Evolutionary conservation across 2,888 invertebrate genomes (phyloP), one percentile per base, ranked within the genome.

Genomic region (Eueremaeus valkanovi): DNA sequence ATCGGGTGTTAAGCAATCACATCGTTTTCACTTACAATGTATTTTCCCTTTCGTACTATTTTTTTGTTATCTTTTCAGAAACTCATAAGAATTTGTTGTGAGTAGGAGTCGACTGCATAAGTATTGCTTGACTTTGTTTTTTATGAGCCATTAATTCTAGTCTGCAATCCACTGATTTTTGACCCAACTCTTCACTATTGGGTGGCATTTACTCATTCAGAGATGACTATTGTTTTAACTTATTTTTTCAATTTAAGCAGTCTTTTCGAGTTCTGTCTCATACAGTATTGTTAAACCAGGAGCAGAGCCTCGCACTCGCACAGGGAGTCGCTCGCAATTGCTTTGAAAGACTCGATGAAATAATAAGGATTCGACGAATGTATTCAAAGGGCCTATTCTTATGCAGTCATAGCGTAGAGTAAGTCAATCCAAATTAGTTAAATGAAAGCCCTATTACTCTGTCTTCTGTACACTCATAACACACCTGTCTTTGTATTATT

Each of bases 401-500:
- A 29, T 61, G 61, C 21, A 21, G 61, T 61, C 29, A 8, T 61
- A 31, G 16, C 13, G 31, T 27, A 24, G 27, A 5, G 11, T 61
- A 13, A 61, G 61, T 61, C 13, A 61, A 29, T 18, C 27, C 29
- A 61, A 61, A 61, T 61, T 61, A 61, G 27, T 11, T 61, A 24
- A 61, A 61, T 51, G 61, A 61, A 61, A 61, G 33, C 61, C 61
- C 31, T 61, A 61, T 61, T 51, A 51, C n/a, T 21, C n/a, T n/a
- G n/a, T n/a, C n/a, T n/a, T n/a, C 16, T 13, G 18, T 9, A 45
- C 16, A 5, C 16, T 13, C 18, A 45, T 45, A 29, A 40, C 66
- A 66, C 66, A 66, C 66, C 66, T 66, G 36, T 66, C 66, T 66
- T 66, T 66, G 66, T 66, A 33, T n/a, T 66, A 40, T 36, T 66